Base-by-base conservation (phyloP, 2,888 invertebrate genomes). In the Parnassius glacialis region DNA sequence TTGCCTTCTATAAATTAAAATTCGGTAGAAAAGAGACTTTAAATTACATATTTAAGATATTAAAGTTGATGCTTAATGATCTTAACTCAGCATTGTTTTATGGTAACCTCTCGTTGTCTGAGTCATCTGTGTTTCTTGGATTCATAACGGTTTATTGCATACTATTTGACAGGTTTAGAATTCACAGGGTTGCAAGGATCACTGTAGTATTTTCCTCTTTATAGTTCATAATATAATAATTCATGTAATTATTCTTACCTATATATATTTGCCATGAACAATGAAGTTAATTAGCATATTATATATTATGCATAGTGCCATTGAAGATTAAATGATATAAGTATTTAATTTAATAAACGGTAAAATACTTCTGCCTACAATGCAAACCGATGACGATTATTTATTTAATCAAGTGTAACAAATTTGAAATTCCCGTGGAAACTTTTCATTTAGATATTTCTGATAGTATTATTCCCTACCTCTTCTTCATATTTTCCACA, bases 181-280 rank as follows among this genome's bases (percentile, higher is more conserved):
- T 81, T 82, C 83, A 89, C 89, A 89, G 89, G 88, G 89, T 89
- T 84, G 77, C 80, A 78, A 78, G 70, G 73, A 79, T 75, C 74
- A 79, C 68, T 63, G 70, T 74, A 74, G 72, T 74, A 65, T 71
- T 73, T 66, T 71, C 61, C 63, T 70, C 62, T 68, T 67, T 50
- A 57, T 62, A 62, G 43, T 47, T 56, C 42, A 25, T 47, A 43
- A 25, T 47, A 43, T 0, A 52, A 47, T 44, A 47, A 13, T 57
- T 9, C n/a, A 10, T 43, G 13, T 45, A 57, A 25, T n/a, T 25
- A 34, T 55, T 47, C 11, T 10, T 60, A 56, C 41, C 34, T 42
- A 34, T 5, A 5, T 34, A 54, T 20, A 59, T 59, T 54, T 54
- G 54, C n/a, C 9, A 12, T 3, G 10, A 43, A 48, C n/a, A 48